A percentile compares a stretch with the other conserved stretches of the same genome.
Conservation (phyloP, 30 jellyfish, hydroid and myxozoan species). For the Mastigias papua region DNA sequence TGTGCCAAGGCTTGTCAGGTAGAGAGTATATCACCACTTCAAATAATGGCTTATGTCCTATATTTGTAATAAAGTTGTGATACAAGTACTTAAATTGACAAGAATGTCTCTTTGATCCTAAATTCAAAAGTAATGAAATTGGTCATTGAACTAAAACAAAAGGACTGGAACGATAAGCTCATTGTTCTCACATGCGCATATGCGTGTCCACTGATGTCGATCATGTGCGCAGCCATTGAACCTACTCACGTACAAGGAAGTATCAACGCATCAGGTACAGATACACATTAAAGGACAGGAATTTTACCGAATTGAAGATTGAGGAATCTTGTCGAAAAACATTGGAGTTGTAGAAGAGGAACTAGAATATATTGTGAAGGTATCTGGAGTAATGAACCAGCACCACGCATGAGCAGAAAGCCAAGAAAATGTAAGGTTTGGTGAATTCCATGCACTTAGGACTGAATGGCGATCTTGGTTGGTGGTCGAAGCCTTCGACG, state of each 20-base stretch:
- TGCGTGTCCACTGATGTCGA: neutral
- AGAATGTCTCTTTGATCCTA: too few species aligned
- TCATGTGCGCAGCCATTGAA: neutral
- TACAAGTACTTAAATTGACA: too few species aligned
- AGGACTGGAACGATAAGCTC: slow-evolving; percentile 7
- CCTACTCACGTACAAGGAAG: neutral
- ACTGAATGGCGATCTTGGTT: neutral
- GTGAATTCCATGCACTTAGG: neutral
- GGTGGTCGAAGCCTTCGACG: neutral
- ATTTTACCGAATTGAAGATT: too few species aligned
- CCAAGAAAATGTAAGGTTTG: neutral
- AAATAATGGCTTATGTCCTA: too few species aligned
- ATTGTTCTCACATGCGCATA: neutral
- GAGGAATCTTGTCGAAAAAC: neutral
- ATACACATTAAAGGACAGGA: neutral
- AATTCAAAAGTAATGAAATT: too few species aligned
- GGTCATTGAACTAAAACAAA: neutral
- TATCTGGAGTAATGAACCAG: neutral
- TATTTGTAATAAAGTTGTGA: too few species aligned
- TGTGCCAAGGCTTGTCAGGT: too few species aligned
- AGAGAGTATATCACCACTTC: too few species aligned
- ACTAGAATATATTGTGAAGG: neutral
- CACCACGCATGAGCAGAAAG: neutral
- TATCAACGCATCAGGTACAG: neutral
- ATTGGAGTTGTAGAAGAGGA: neutral